Conservation (phyloP, 2,113 vertebrate species). For the Heteronetta atricapilla region DNA sequence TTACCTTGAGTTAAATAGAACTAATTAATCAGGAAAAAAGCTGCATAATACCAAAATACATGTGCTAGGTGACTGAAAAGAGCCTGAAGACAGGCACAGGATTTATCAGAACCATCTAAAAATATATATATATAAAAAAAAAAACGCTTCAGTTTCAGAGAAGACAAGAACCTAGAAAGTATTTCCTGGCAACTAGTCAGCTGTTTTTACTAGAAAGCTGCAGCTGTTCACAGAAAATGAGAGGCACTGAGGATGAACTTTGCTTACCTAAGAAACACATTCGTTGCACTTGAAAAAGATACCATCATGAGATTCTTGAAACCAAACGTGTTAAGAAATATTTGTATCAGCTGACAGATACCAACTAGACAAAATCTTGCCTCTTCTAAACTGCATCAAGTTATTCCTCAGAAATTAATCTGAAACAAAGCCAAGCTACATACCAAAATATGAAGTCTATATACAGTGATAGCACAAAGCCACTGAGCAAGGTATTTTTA, state of each 20-base stretch:
- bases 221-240: neutral
- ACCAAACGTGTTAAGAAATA: neutral
- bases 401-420: neutral
- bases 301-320: neutral
- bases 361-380: neutral
- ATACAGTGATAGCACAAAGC: accelerated
- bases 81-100: neutral
- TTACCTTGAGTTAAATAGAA: neutral
- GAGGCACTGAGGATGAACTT: neutral
- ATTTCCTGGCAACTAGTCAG: neutral
- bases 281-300: neutral
- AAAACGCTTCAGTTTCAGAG: neutral
- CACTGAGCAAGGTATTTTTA: neutral
- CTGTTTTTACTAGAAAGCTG: neutral
- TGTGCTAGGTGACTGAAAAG: neutral
- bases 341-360: neutral
- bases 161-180: neutral
- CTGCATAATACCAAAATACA: neutral
- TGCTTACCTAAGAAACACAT: neutral
- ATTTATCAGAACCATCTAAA: neutral
- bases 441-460: neutral
- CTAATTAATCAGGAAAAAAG: neutral
- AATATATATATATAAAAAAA: neutral
- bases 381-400: neutral
- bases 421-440: neutral